Conservation (phyloP, 23 tunicate genomes). For the Trididemnum miniatum region DNA sequence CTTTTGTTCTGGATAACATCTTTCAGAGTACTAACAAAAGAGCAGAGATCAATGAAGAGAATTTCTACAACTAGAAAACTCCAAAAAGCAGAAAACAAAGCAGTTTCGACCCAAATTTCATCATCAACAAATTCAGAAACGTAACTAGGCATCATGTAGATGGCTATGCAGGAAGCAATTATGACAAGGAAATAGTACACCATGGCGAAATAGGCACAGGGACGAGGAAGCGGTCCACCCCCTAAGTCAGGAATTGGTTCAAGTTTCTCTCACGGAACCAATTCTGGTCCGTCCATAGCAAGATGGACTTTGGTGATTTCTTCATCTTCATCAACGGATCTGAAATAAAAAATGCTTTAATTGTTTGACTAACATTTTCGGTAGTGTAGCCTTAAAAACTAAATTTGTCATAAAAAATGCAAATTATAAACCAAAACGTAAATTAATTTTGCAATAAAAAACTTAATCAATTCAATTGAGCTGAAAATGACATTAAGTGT, state of each 20-base stretch:
- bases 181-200: conserved; percentile 33
- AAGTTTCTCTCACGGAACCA: conserved; percentile 86
- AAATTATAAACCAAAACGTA: too few species aligned
- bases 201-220: conserved; percentile 59
- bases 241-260: conserved; percentile 47
- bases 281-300: conserved; percentile 69
- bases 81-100: conserved; percentile 48
- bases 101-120: conserved; percentile 56
- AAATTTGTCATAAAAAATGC: too few species aligned
- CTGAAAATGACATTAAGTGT: too few species aligned
- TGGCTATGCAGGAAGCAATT: not conserved
- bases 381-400: too few species aligned
- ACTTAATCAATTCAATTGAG: too few species aligned
- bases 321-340: not conserved
- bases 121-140: conserved; percentile 22
- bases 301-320: not conserved
- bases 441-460: too few species aligned
- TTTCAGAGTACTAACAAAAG: conserved; percentile 28
- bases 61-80: conserved; percentile 47
- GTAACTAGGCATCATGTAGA: conserved; percentile 27
- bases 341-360: too few species aligned
- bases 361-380: too few species aligned
- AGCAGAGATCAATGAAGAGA: conserved; percentile 13
- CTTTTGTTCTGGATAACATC: not conserved
- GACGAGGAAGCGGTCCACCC: conserved; percentile 46